These are phyloP conservation scores for Pterocles gutturalis DNA, from an alignment of 2,113 vertebrate genomes.

Conservation along the genomic window DNA sequence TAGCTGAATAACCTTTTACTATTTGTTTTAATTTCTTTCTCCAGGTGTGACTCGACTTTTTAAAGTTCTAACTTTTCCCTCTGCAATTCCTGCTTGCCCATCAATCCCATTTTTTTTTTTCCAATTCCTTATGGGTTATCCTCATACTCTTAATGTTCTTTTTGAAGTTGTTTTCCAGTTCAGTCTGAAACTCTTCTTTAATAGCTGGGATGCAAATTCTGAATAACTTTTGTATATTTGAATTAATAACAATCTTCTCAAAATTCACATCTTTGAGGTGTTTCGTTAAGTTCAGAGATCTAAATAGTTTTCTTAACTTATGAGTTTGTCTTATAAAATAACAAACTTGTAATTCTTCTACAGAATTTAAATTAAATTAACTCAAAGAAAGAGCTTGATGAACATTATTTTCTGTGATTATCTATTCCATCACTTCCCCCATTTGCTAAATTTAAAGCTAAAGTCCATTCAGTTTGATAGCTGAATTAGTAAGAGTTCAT, in stretches of 20 bases:
- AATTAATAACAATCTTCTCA: not conserved
- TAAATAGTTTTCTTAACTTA: not conserved
- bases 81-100: not conserved
- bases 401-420: not conserved
- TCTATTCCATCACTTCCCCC: not conserved
- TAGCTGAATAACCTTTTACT: conserved; percentile 57
- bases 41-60: conserved; percentile 40
- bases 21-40: conserved; percentile 60
- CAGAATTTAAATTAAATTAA: not conserved
- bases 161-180: not conserved
- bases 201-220: not conserved
- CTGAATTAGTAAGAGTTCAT: not conserved
- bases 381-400: not conserved
- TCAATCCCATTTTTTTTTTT: not conserved
- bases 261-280: not conserved
- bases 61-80: not conserved
- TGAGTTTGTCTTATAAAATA: not conserved
- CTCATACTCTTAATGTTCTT: not conserved
- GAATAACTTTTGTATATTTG: not conserved
- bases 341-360: not conserved
- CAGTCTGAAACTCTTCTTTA: not conserved
- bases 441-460: not conserved
- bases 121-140: not conserved
- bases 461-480: not conserved
- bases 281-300: not conserved